A percentile compares a stretch with the other conserved stretches of the same genome.
These are phyloP conservation scores for Diadophis punctatus DNA, from an alignment of 2,113 vertebrate genomes.

Conservation along the genomic window DNA sequence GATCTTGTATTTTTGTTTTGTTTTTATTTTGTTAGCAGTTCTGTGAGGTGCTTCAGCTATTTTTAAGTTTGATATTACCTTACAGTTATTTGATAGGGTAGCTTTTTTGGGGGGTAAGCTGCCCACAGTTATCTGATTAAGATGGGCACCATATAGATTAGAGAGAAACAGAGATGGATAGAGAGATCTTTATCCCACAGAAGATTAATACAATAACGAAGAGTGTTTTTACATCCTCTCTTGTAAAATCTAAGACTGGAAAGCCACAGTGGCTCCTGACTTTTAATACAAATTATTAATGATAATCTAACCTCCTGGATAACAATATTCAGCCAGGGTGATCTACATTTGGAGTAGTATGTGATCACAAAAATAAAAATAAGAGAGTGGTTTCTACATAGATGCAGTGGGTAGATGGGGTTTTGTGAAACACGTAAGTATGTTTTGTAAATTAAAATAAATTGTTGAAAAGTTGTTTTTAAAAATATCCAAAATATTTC, in stretches of 20 bases:
- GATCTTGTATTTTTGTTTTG: background rate
- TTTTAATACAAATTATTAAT: background rate
- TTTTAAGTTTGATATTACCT: background rate
- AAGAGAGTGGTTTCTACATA: background rate
- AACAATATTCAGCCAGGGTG: background rate
- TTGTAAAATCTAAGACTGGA: background rate
- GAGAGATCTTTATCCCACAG: background rate
- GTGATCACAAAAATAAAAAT: background rate
- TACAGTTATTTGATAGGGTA: background rate
- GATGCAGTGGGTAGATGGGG: background rate
- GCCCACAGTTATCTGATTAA: background rate
- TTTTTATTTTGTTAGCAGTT: background rate
- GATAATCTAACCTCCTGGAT: background rate
- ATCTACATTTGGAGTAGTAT: background rate
- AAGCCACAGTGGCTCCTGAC: background rate
- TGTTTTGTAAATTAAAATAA: background rate
- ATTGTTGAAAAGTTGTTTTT: background rate
- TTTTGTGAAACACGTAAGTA: background rate
- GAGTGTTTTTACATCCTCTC: background rate
- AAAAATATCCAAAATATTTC: background rate
- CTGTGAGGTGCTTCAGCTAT: background rate
- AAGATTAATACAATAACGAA: background rate
- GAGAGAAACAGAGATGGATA: background rate
- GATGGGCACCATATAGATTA: background rate
- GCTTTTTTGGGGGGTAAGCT: background rate